Evolutionary conservation across 2,113 vertebrate genomes (phyloP).

Genomic region (Mobula birostris): DNA sequence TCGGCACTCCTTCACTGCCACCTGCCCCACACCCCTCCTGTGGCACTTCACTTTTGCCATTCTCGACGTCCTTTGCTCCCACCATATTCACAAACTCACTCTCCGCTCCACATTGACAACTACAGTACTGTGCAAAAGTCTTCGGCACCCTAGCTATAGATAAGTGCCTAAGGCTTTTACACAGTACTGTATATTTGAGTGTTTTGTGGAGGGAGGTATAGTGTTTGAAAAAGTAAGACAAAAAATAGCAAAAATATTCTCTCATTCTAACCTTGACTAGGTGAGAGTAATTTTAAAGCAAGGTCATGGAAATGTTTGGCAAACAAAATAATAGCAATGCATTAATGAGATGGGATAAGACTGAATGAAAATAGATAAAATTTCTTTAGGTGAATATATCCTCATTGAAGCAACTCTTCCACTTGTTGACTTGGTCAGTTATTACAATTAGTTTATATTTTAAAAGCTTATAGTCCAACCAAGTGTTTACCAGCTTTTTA

Average conservation of each 20-base stretch:
- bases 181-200: background rate
- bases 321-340: background rate
- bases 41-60: too few species aligned
- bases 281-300: background rate
- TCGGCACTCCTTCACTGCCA: too few species aligned
- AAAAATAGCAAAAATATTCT: background rate
- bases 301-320: background rate
- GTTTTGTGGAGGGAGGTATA: background rate
- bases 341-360: background rate
- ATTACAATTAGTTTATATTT: slow-evolving; percentile 10
- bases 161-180: too few species aligned
- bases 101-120: too few species aligned
- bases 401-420: background rate
- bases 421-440: background rate
- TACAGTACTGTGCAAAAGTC: too few species aligned
- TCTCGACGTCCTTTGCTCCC: too few species aligned
- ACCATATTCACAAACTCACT: too few species aligned
- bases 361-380: background rate
- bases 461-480: background rate
- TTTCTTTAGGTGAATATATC: background rate
- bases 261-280: background rate
- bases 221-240: background rate
- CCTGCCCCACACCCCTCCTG: too few species aligned
- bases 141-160: too few species aligned
- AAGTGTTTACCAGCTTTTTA: background rate